These are phyloP conservation scores for Lamellibrachia columna DNA, from an alignment of 2,888 invertebrate genomes.

Conservation along the genomic window DNA sequence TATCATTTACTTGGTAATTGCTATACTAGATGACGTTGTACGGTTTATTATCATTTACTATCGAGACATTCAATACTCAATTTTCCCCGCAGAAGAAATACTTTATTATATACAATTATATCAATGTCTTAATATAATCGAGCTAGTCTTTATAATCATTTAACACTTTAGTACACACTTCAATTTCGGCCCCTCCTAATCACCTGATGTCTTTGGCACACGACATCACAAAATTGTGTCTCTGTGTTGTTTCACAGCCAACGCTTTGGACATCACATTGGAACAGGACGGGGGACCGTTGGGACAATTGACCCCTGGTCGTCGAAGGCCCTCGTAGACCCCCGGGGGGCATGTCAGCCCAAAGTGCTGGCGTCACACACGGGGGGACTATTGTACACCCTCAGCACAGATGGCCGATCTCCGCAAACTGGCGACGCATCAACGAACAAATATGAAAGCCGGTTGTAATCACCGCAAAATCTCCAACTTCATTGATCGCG, in stretches of 20 bases:
- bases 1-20: no score
- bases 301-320: background rate
- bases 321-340: background rate
- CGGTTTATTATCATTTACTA: no score
- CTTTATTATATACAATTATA: background rate
- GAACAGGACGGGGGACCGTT: background rate
- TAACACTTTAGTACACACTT: background rate
- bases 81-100: background rate
- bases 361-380: background rate
- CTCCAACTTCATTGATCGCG: background rate
- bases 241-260: background rate
- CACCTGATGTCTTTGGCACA: background rate
- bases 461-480: slow-evolving; percentile 3
- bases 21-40: no score
- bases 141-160: background rate
- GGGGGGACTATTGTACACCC: background rate
- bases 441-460: slow-evolving; percentile 12
- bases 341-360: background rate
- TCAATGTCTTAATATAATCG: background rate
- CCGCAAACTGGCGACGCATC: background rate
- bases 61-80: no score
- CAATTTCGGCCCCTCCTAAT: background rate
- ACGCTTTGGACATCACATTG: background rate
- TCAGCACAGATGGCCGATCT: background rate
- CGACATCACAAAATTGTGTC: background rate